phyloP scores from a whole-genome alignment of 1,140 invertebrate genomes.

The Cydia pomonella region DNA sequence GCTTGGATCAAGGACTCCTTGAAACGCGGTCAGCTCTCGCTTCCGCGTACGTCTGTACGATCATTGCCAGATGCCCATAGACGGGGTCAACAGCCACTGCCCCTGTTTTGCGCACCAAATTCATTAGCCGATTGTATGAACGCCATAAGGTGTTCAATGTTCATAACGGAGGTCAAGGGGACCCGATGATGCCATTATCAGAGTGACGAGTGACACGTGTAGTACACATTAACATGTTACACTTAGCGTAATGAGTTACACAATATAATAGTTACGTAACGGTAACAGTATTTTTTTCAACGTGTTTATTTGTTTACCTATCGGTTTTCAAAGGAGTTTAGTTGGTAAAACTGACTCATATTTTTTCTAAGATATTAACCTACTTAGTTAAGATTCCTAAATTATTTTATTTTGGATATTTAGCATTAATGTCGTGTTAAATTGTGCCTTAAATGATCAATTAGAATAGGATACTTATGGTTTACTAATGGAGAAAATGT shows the following conservation, averaged over 20 bases:
- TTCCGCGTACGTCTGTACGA: conserved; percentile 70
- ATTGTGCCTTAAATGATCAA: too few species aligned
- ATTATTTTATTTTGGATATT: background rate
- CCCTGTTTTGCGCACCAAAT: conserved; percentile 73
- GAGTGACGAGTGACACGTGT: conserved; percentile 19
- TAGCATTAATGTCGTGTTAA: background rate
- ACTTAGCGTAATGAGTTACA: conserved; percentile 1
- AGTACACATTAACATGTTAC: conserved; percentile 20
- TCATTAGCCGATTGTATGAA: conserved; percentile 54
- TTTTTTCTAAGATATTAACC: background rate
- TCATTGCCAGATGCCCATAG: conserved; percentile 76
- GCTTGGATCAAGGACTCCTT: conserved; percentile 66
- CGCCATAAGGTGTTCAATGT: conserved; percentile 39
- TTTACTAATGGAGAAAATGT: too few species aligned
- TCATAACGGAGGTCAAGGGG: conserved; percentile 51
- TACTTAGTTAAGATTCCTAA: background rate
- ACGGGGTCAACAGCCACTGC: conserved; percentile 77
- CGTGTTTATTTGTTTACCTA: background rate
- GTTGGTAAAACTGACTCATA: background rate
- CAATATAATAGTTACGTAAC: conserved; percentile 2
- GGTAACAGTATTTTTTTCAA: background rate
- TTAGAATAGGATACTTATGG: too few species aligned
- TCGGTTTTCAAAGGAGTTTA: background rate
- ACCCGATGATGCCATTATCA: conserved; percentile 37
- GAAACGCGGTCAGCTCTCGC: conserved; percentile 72